phyloP scores from a whole-genome alignment of 1,140 invertebrate species.

The Bombus polaris region DNA sequence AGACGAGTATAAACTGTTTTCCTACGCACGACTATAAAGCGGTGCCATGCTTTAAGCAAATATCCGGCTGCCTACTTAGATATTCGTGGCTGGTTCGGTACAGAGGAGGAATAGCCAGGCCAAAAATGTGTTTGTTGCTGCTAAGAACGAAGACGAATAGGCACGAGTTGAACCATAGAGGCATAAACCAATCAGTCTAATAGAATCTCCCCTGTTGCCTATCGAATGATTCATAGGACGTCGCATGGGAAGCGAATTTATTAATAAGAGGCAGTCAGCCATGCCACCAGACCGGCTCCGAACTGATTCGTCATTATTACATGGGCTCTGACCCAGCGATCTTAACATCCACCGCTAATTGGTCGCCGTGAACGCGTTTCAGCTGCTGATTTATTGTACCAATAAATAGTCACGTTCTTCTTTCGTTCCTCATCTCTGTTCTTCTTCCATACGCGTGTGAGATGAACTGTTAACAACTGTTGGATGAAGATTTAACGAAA shows the following conservation, averaged over 20 bases:
- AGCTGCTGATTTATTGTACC: slow-evolving; percentile 41
- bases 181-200: slow-evolving; percentile 71
- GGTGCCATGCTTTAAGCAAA: slow-evolving; percentile 8
- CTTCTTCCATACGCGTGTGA: background rate
- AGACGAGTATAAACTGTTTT: slow-evolving; percentile 24
- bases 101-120: background rate
- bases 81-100: background rate
- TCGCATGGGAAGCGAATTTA: slow-evolving; percentile 72
- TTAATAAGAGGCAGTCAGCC: slow-evolving; percentile 65
- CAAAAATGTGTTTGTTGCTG: slow-evolving; percentile 31
- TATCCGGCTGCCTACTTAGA: background rate
- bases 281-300: slow-evolving; percentile 41
- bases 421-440: background rate
- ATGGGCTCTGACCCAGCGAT: slow-evolving; percentile 60
- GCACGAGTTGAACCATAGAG: slow-evolving; percentile 47
- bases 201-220: slow-evolving; percentile 70
- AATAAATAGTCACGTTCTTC: slow-evolving; percentile 29
- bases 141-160: slow-evolving; percentile 62
- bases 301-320: slow-evolving; percentile 70
- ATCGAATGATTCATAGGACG: slow-evolving; percentile 72
- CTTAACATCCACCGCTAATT: slow-evolving; percentile 62
- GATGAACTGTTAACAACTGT: background rate
- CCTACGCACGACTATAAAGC: slow-evolving; percentile 18
- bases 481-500: slow-evolving; percentile 42
- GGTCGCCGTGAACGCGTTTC: slow-evolving; percentile 45